Evolutionary conservation across 2,113 vertebrate species (phyloP).

Genomic region (Eclectus roratus): DNA sequence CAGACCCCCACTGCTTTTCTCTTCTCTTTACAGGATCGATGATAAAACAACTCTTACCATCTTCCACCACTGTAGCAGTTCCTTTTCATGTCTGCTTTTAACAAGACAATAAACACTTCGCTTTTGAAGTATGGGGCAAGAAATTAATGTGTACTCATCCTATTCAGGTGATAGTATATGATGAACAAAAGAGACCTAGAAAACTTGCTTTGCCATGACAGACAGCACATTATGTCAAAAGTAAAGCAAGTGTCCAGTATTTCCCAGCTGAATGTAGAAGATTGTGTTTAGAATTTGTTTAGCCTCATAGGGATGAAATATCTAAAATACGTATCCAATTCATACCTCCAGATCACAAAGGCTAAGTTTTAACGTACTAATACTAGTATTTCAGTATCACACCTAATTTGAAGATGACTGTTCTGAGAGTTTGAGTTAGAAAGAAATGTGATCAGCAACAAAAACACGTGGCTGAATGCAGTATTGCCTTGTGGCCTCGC

Average conservation of each 20-base stretch:
- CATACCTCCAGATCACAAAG: neutral
- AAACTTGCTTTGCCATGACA: neutral
- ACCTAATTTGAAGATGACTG: neutral
- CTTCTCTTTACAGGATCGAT: neutral
- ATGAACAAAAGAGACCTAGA: neutral
- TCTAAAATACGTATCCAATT: neutral
- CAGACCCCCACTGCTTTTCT: neutral
- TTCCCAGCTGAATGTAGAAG: neutral
- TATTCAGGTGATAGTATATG: neutral
- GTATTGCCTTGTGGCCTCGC: accelerated
- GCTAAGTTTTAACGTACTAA: neutral
- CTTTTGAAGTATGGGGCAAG: neutral
- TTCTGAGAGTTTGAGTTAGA: neutral
- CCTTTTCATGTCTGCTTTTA: neutral
- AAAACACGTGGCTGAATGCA: neutral
- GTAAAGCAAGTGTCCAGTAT: neutral
- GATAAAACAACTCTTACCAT: neutral
- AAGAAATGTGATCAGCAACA: neutral
- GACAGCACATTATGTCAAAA: neutral
- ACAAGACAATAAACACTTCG: neutral
- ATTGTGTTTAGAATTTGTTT: neutral
- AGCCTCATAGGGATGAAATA: neutral
- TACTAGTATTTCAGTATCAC: neutral
- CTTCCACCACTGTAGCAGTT: neutral
- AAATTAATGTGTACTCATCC: neutral